phyloP scores from a whole-genome alignment of 2,888 invertebrate species.

The Amblyjoppa fuscipennis region DNA sequence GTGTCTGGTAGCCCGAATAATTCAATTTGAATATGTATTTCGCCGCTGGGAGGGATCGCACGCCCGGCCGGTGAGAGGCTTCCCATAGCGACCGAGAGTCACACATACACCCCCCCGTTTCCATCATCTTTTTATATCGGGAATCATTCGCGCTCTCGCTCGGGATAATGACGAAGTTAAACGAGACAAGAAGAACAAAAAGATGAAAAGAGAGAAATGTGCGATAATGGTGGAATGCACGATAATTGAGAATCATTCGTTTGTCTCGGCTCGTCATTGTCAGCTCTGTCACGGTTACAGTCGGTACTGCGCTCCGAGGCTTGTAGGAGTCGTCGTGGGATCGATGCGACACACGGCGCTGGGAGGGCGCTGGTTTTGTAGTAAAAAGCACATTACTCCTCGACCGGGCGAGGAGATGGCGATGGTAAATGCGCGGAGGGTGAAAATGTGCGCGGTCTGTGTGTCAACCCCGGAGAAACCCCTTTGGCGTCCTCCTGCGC shows the following conservation, averaged over 20 bases:
- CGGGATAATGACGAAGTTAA: neutral
- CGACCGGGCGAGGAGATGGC: conserved; percentile 62
- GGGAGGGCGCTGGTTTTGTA: conserved; percentile 38
- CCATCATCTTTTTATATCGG: neutral
- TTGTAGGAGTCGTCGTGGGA: conserved; percentile 32
- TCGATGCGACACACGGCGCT: conserved; percentile 58
- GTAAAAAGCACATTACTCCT: conserved; percentile 69
- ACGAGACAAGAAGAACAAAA: neutral
- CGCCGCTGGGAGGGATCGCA: conserved; percentile 58
- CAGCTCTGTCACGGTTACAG: neutral
- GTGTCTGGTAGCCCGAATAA: conserved; percentile 84
- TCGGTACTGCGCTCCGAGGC: neutral
- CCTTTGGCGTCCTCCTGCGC: conserved; percentile 39
- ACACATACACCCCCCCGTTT: conserved; percentile 4
- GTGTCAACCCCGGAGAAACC: conserved; percentile 52
- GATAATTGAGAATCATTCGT: conserved; percentile 13
- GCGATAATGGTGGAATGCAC: neutral
- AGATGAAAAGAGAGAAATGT: neutral
- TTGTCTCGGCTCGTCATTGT: neutral
- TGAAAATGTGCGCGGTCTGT: conserved; percentile 61
- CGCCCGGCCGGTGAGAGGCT: conserved; percentile 25
- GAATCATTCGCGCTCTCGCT: neutral
- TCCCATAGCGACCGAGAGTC: conserved; percentile 32
- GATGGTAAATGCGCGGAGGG: conserved; percentile 64
- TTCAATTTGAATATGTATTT: conserved; percentile 85